Conservation (phyloP, 2,113 vertebrate genomes). For the Sylvietta virens region DNA sequence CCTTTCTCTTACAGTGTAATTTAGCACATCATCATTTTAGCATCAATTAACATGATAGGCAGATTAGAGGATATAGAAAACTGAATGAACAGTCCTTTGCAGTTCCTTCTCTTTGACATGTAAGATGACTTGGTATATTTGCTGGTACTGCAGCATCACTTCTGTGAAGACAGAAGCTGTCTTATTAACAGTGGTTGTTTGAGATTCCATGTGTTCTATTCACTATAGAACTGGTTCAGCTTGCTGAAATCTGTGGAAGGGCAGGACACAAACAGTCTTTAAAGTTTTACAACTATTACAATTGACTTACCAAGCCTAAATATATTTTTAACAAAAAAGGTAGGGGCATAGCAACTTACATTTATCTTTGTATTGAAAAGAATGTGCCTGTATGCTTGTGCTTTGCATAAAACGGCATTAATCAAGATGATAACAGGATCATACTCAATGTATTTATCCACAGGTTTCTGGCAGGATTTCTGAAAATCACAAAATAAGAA, state of each 20-base stretch:
- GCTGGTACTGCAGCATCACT: neutral
- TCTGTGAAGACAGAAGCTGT: neutral
- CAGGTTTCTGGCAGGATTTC: constrained; percentile 92
- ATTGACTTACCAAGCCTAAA: neutral
- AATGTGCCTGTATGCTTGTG: constrained; percentile 93
- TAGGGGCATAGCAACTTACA: constrained; percentile 75
- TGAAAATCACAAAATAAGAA: constrained; percentile 67
- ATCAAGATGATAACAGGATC: constrained; percentile 98
- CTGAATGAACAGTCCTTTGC: neutral
- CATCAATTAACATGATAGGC: neutral
- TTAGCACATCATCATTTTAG: neutral
- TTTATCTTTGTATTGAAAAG: constrained; percentile 93
- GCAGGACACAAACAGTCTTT: neutral
- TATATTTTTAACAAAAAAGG: neutral
- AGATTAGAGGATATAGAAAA: neutral
- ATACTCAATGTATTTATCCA: constrained; percentile 98
- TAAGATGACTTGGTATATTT: neutral
- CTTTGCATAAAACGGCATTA: constrained; percentile 93
- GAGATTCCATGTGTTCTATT: neutral
- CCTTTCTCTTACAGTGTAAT: neutral
- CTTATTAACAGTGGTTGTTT: neutral
- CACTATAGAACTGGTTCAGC: neutral
- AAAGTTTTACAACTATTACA: neutral
- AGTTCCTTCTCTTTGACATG: neutral
- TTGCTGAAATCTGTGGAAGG: neutral